phyloP scores from a whole-genome alignment of 2,888 invertebrate genomes.

The Branchinecta sandiegonensis region DNA sequence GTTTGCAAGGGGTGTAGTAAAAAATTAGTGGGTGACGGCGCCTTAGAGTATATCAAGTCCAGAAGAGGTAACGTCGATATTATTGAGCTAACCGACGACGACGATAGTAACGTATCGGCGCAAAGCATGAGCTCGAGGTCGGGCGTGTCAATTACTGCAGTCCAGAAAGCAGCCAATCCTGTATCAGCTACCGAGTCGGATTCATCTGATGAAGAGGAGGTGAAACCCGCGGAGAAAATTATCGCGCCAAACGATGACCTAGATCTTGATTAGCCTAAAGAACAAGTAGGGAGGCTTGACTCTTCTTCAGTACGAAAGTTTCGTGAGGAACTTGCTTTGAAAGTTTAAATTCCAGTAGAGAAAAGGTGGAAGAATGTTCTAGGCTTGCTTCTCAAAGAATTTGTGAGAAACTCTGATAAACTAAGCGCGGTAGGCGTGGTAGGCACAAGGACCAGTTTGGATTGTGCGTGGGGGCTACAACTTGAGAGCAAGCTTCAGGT shows the following conservation, averaged over 20 bases:
- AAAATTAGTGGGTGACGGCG: background rate
- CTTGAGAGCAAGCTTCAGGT: too few relatives aligned
- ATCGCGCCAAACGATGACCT: background rate
- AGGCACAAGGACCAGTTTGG: too few relatives aligned
- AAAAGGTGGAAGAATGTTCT: too few relatives aligned
- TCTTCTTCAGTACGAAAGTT: too few relatives aligned
- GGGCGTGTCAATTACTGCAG: background rate
- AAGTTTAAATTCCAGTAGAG: too few relatives aligned
- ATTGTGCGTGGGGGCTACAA: too few relatives aligned
- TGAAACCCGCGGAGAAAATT: constrained; percentile 3
- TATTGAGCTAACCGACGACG: constrained; percentile 29
- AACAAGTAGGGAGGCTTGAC: background rate
- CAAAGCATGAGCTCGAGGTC: background rate
- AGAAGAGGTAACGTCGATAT: constrained; percentile 25
- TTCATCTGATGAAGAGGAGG: background rate
- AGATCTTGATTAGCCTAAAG: background rate
- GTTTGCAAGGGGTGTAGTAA: background rate
- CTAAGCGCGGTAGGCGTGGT: too few relatives aligned
- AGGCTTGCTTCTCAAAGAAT: too few relatives aligned
- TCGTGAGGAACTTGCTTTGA: too few relatives aligned
- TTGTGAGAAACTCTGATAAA: too few relatives aligned
- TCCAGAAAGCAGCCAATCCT: background rate
- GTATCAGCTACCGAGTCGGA: background rate
- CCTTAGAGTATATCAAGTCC: background rate
- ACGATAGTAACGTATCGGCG: constrained; percentile 22